phyloP scores from a whole-genome alignment of 1,140 invertebrate genomes.

The Rhopalosiphum padi region DNA sequence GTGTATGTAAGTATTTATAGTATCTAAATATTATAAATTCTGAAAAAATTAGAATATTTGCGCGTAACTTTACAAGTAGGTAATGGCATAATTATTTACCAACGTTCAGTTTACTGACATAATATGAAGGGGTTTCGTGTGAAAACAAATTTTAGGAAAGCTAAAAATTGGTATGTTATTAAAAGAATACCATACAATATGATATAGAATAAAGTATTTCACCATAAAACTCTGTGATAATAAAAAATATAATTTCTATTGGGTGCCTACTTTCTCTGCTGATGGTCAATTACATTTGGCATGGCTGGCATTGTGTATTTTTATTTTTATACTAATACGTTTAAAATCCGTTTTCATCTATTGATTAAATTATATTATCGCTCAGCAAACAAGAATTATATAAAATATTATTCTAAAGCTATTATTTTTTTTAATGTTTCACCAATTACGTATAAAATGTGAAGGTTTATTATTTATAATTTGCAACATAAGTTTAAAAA shows the following conservation, averaged over 20 bases:
- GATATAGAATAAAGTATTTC: conserved; percentile 45
- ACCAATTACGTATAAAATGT: not conserved
- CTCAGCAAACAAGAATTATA: not conserved
- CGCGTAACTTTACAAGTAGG: not conserved
- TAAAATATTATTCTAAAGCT: not conserved
- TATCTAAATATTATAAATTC: not conserved
- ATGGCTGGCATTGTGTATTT: not conserved
- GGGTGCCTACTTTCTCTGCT: conserved; percentile 9
- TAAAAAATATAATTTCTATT: conserved; percentile 50
- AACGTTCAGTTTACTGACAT: not conserved
- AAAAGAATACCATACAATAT: not conserved
- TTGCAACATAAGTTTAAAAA: not conserved
- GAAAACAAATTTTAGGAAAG: conserved; percentile 12
- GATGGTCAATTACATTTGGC: conserved; percentile 46
- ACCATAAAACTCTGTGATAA: conserved; percentile 18
- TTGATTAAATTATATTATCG: not conserved
- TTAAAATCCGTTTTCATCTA: not conserved
- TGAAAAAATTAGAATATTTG: not conserved
- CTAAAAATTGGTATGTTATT: not conserved
- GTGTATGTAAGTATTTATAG: not conserved
- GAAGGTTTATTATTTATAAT: conserved; percentile 32
- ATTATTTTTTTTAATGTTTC: not conserved
- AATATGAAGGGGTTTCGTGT: not conserved
- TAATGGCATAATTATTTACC: not conserved
- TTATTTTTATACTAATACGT: conserved; percentile 22